phyloP scores from a whole-genome alignment of 2,888 invertebrate species.

The Balanococcus diminutus region DNA sequence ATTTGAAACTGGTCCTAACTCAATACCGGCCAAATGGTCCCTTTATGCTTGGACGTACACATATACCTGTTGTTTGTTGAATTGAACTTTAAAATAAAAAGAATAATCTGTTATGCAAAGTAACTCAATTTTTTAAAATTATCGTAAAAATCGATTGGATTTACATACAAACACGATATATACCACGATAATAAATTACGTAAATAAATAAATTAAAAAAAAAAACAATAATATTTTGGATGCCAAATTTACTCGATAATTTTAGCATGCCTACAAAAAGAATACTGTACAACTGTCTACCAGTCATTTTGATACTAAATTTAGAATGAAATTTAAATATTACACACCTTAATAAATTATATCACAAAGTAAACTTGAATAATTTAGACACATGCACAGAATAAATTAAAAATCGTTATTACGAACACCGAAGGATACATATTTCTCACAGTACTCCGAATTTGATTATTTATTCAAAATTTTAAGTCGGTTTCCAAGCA shows the following conservation, averaged over 20 bases:
- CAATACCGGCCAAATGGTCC: too few species aligned
- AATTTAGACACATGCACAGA: not conserved
- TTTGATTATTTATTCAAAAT: not conserved
- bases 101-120: not conserved
- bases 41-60: too few species aligned
- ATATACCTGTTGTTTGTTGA: too few species aligned
- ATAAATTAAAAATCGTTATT: not conserved
- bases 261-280: too few species aligned
- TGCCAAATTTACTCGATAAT: not conserved
- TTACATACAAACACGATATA: not conserved
- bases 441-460: not conserved
- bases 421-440: not conserved
- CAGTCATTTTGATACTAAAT: too few species aligned
- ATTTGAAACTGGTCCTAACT: too few species aligned
- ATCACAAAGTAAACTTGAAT: not conserved
- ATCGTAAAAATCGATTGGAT: not conserved
- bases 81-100: not conserved
- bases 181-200: not conserved
- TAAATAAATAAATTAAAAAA: too few species aligned
- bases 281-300: not conserved
- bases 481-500: constrained; percentile 70
- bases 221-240: not conserved
- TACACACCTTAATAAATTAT: not conserved
- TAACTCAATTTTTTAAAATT: not conserved
- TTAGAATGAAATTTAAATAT: not conserved